phyloP scores from a whole-genome alignment of 2,113 vertebrate species.

The Oxygymnocypris stewartii region DNA sequence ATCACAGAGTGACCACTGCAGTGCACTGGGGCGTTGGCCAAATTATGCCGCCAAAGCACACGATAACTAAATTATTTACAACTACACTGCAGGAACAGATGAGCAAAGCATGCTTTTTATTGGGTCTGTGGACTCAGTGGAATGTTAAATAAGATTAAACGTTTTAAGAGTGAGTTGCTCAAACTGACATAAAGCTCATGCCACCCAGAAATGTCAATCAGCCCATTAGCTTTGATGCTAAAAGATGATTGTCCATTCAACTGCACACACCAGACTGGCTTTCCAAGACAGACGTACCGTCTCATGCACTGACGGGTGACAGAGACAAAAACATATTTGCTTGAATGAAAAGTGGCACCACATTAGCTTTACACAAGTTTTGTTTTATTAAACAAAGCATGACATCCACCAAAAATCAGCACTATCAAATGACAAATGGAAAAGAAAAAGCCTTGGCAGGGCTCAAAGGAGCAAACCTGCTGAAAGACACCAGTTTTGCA shows the following conservation, averaged over 20 bases:
- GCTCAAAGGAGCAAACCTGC: slow-evolving; percentile 21
- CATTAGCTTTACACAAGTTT: slow-evolving; percentile 63
- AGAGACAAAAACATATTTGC: slow-evolving; percentile 58
- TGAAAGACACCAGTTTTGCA: slow-evolving; percentile 28
- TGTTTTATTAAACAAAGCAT: slow-evolving; percentile 67
- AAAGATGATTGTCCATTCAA: slow-evolving; percentile 49
- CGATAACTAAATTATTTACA: slow-evolving; percentile 14
- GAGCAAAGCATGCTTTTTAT: slow-evolving; percentile 31
- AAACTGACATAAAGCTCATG: not conserved
- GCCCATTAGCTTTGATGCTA: slow-evolving; percentile 55
- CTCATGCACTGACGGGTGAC: slow-evolving; percentile 5
- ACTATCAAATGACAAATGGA: slow-evolving; percentile 65
- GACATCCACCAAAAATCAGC: slow-evolving; percentile 59
- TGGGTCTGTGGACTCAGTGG: slow-evolving; percentile 5
- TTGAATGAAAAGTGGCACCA: slow-evolving; percentile 65
- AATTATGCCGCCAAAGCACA: slow-evolving; percentile 5
- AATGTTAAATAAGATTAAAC: slow-evolving; percentile 6
- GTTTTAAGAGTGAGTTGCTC: slow-evolving; percentile 41
- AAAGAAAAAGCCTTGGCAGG: slow-evolving; percentile 52
- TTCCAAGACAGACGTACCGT: slow-evolving; percentile 35
- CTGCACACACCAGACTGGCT: slow-evolving; percentile 44
- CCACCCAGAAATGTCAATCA: slow-evolving; percentile 60
- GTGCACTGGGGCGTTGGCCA: slow-evolving; percentile 23
- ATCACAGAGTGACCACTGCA: slow-evolving; percentile 23
- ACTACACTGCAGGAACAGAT: not conserved